Conservation (phyloP, 2,113 vertebrate species). For the Drymodes brunneopygia region DNA sequence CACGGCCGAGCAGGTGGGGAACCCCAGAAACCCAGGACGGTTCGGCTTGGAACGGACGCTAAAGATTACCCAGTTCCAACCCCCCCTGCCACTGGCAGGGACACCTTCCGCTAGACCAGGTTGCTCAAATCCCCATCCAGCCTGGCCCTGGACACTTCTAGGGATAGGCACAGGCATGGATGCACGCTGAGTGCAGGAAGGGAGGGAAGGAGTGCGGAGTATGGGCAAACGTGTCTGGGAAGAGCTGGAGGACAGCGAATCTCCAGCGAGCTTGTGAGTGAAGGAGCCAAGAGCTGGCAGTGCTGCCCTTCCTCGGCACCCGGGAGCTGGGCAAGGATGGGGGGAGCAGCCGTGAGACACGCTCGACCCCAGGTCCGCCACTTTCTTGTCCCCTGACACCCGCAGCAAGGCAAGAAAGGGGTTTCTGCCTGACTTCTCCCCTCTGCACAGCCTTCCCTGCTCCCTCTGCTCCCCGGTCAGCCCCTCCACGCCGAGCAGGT, state of each 20-base stretch:
- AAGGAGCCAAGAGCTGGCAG: not conserved
- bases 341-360: not conserved
- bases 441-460: not conserved
- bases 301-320: not conserved
- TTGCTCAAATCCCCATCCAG: not conserved
- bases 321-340: not conserved
- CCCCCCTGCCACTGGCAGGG: not conserved
- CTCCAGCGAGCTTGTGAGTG: not conserved
- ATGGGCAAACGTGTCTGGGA: not conserved
- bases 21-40: rapidly evolving
- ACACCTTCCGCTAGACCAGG: not conserved
- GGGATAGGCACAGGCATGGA: not conserved
- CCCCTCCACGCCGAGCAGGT: not conserved
- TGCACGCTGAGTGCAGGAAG: not conserved
- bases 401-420: not conserved
- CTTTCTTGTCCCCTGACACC: not conserved
- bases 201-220: not conserved
- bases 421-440: not conserved
- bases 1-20: not conserved
- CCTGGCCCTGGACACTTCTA: not conserved
- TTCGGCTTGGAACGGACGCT: not conserved
- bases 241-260: not conserved
- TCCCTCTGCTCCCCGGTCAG: not conserved
- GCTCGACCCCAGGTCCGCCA: rapidly evolving
- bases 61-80: not conserved